Conservation (phyloP, 2,797 vertebrate genomes). For the Rhinatrema bivittatum region DNA sequence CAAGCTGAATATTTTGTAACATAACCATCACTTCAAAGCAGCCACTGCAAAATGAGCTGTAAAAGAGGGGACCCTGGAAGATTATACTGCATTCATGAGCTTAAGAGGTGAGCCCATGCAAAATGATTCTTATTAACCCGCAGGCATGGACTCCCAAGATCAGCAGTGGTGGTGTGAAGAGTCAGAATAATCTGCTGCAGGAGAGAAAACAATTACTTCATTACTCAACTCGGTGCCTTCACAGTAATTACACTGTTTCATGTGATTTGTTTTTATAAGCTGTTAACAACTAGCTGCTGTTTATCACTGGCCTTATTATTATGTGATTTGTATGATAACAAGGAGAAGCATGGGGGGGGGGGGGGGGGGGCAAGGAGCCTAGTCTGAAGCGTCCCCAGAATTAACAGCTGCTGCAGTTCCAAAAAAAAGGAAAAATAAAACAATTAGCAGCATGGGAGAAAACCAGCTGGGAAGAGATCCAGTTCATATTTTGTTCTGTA, state of each 20-base stretch:
- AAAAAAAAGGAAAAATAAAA: slow-evolving; percentile 17
- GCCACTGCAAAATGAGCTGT: no score
- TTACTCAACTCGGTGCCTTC: slow-evolving; percentile 36
- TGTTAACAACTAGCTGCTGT: slow-evolving; percentile 32
- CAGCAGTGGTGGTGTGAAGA: slow-evolving; percentile 17
- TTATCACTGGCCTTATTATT: slow-evolving; percentile 29
- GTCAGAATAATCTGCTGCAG: slow-evolving; percentile 32
- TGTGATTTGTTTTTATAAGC: slow-evolving; percentile 39
- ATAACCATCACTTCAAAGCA: no score
- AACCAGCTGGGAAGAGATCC: slow-evolving; percentile 4
- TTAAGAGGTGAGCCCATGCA: no score
- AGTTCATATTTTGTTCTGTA: neutral
- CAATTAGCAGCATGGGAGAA: slow-evolving; percentile 1
- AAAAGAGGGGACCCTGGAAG: no score
- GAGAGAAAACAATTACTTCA: slow-evolving; percentile 36
- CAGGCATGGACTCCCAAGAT: slow-evolving; percentile 24
- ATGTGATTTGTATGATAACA: slow-evolving; percentile 31
- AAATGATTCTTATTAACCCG: slow-evolving; percentile 25
- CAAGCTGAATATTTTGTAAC: no score
- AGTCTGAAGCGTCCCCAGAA: slow-evolving; percentile 4
- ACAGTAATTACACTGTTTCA: slow-evolving; percentile 37
- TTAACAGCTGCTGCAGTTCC: slow-evolving; percentile 14
- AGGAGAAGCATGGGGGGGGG: slow-evolving; percentile 11
- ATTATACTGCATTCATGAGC: no score
- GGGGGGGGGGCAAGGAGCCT: neutral